phyloP scores from a whole-genome alignment of 2,113 vertebrate species.

The Gorsachius goisagi region DNA sequence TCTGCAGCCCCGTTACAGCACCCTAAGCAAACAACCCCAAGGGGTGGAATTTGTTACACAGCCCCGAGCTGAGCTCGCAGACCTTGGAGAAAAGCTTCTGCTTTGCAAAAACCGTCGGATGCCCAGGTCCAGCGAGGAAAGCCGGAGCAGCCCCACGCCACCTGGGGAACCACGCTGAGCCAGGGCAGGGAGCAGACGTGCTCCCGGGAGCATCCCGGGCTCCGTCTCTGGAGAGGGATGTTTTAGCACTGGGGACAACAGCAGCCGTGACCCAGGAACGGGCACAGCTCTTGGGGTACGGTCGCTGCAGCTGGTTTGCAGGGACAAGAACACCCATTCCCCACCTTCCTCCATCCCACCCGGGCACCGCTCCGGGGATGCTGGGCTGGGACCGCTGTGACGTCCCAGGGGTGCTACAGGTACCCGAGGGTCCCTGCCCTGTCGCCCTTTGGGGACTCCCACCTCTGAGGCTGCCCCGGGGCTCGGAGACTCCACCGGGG shows the following conservation, averaged over 20 bases:
- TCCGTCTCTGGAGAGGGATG: accelerated
- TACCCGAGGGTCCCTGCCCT: not conserved
- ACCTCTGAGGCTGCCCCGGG: not conserved
- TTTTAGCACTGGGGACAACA: accelerated
- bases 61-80: accelerated
- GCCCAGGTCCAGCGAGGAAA: not conserved
- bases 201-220: not conserved
- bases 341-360: not conserved
- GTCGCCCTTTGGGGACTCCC: not conserved
- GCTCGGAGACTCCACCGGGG: not conserved
- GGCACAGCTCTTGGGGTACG: not conserved
- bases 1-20: not conserved
- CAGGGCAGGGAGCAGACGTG: not conserved
- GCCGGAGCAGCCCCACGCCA: not conserved
- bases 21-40: accelerated
- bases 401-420: accelerated
- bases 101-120: not conserved
- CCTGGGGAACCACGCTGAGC: accelerated
- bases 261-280: accelerated
- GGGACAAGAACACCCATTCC: not conserved
- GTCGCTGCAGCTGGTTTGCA: not conserved
- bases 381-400: not conserved
- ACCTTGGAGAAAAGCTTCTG: not conserved
- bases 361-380: not conserved
- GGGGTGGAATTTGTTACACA: too few species aligned